Conservation (phyloP, 37 sponge, comb jelly and placozoan genomes). For the Mnemiopsis leidyi region DNA sequence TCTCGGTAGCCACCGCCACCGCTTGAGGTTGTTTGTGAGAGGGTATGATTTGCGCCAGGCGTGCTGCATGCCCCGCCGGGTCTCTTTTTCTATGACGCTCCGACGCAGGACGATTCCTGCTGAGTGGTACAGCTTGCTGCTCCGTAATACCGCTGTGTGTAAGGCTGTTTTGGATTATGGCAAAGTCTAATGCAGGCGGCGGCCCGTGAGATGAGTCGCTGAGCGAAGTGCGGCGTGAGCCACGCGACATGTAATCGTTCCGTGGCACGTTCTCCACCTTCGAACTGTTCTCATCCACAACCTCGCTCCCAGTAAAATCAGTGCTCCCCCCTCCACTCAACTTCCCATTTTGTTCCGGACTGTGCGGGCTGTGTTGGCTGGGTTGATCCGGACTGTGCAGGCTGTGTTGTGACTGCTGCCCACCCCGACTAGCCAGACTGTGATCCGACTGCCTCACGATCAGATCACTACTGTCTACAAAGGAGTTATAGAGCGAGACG, state of each 20-base stretch:
- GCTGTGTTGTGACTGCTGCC: background rate
- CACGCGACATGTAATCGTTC: too few species aligned
- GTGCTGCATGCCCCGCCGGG: background rate
- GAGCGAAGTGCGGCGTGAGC: background rate
- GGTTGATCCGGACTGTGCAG: too few species aligned
- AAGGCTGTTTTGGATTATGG: background rate
- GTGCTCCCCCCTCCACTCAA: background rate
- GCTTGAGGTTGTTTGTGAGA: background rate
- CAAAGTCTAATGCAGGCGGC: background rate
- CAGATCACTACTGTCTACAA: background rate
- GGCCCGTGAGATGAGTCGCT: background rate
- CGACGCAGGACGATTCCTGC: background rate
- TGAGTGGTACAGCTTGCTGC: background rate
- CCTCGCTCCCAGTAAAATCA: background rate
- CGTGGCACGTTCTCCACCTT: background rate
- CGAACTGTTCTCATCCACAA: background rate
- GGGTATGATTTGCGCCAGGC: background rate
- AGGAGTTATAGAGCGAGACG: slow-evolving; percentile 14
- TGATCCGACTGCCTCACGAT: background rate
- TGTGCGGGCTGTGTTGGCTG: background rate
- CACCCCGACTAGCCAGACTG: background rate
- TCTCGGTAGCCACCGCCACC: background rate
- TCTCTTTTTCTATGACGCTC: background rate
- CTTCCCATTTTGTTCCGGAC: background rate
- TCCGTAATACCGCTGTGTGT: background rate